Conservation (phyloP, 2,113 vertebrate genomes). For the Catharus minimus region DNA sequence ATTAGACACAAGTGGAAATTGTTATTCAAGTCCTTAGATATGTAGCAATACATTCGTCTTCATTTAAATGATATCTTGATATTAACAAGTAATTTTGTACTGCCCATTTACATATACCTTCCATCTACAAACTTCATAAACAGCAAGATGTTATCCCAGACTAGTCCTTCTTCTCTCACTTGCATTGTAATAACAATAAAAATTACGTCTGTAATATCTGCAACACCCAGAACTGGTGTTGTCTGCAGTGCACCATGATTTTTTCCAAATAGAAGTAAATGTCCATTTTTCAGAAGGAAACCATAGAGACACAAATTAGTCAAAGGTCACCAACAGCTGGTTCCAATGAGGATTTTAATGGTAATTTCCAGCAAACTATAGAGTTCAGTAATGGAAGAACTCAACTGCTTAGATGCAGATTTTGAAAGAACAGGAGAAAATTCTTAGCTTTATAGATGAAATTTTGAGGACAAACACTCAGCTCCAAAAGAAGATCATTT, state of each 20-base stretch:
- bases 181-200: not conserved
- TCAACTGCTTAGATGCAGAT: not conserved
- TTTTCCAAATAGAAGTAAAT: not conserved
- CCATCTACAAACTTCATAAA: not conserved
- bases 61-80: not conserved
- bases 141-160: not conserved
- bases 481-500: not conserved
- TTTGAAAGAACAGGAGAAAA: not conserved
- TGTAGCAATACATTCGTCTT: fast-evolving
- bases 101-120: not conserved
- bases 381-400: not conserved
- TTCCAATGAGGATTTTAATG: not conserved
- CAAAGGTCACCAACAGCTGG: not conserved
- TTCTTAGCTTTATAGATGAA: not conserved
- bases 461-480: not conserved
- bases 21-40: not conserved
- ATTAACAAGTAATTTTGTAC: not conserved
- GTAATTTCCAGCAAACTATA: not conserved
- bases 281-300: not conserved
- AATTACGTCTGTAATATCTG: not conserved
- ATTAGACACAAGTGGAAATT: not conserved
- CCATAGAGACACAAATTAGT: not conserved
- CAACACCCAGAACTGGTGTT: not conserved
- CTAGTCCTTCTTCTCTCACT: not conserved
- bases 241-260: not conserved